Conservation (phyloP, 2,797 vertebrate genomes). For the Smutsia temminckii region DNA sequence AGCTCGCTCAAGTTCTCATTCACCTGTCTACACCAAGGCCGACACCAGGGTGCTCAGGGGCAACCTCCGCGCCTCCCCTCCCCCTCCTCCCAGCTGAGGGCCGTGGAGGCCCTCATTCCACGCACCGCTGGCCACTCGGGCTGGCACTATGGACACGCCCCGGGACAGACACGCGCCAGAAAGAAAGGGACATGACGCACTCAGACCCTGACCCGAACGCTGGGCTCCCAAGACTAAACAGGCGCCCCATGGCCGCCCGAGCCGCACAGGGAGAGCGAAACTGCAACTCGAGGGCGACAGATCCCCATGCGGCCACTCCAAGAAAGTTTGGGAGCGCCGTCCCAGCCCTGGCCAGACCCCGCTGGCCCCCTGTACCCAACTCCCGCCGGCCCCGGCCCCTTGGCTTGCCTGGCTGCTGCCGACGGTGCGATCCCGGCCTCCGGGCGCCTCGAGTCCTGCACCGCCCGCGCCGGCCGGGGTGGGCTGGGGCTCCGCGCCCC, state of each 20-base stretch:
- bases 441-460: background rate
- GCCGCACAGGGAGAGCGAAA: conserved; percentile 8
- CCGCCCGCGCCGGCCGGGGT: background rate
- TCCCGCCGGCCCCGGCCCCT: background rate
- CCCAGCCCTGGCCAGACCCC: background rate
- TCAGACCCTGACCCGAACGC: background rate
- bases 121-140: background rate
- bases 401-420: conserved; percentile 33
- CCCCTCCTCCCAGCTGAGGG: background rate
- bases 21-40: background rate
- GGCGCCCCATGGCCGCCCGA: background rate
- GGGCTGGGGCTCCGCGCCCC: conserved; percentile 42
- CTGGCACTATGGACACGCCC: background rate
- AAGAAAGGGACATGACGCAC: background rate
- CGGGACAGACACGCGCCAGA: background rate
- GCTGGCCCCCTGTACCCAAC: background rate
- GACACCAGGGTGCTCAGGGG: background rate
- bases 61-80: background rate
- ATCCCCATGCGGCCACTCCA: background rate
- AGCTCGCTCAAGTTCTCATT: background rate
- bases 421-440: background rate
- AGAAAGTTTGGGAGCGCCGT: conserved; percentile 42
- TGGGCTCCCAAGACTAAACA: background rate
- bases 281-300: background rate
- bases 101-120: background rate